Conservation (phyloP, 2,888 invertebrate genomes). For the Camptogramma bilineatum region DNA sequence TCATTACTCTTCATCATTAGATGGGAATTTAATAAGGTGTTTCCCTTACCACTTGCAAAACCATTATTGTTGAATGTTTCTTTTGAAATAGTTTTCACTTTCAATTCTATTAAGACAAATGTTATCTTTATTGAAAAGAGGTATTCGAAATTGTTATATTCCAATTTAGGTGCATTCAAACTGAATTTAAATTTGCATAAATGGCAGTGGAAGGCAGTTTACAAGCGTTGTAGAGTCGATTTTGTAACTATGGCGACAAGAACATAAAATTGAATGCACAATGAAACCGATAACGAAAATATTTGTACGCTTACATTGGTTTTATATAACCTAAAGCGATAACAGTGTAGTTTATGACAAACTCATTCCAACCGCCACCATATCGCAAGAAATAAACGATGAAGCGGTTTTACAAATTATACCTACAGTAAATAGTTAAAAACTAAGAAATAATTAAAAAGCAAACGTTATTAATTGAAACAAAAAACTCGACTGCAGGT, state of each 20-base stretch:
- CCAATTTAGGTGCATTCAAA: constrained; percentile 13
- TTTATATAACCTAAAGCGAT: constrained; percentile 44
- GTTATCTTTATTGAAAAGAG: neutral
- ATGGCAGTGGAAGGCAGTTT: constrained; percentile 20
- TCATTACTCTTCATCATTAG: constrained; percentile 7
- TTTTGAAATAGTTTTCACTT: neutral
- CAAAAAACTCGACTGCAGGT: too few species aligned
- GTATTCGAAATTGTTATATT: constrained; percentile 11
- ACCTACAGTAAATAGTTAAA: neutral
- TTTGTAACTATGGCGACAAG: constrained; percentile 57
- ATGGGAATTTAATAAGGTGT: constrained; percentile 7
- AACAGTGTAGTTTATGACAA: constrained; percentile 36
- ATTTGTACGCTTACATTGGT: constrained; percentile 49
- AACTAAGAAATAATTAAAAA: neutral
- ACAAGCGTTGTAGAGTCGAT: constrained; percentile 33
- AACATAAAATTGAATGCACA: constrained; percentile 46
- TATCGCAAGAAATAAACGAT: constrained; percentile 23
- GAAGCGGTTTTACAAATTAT: constrained; percentile 17
- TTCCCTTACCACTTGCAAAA: neutral
- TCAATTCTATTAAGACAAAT: neutral
- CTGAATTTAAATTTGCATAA: constrained; percentile 17
- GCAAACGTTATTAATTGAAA: too few species aligned
- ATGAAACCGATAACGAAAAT: constrained; percentile 52
- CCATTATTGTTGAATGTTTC: neutral
- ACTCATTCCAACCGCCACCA: constrained; percentile 20